Percentiles rank a stretch among this genome's conserved stretches.
phyloP scores from a whole-genome alignment of 2,113 vertebrate genomes.

The Rostratula benghalensis region DNA sequence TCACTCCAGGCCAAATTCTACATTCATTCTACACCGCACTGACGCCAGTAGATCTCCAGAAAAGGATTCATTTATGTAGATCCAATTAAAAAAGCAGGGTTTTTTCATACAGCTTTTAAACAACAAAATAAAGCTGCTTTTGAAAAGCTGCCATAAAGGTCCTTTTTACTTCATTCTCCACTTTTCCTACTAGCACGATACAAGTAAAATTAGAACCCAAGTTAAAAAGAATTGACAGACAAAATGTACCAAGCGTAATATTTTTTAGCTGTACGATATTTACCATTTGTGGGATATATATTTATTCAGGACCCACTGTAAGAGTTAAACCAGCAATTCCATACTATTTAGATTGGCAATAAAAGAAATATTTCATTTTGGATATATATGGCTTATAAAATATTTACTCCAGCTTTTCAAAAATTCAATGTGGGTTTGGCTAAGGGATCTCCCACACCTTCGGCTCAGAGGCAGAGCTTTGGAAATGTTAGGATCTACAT shows the following conservation, averaged over 20 bases:
- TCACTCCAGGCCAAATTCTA: neutral
- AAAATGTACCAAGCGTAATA: slow-evolving; percentile 3
- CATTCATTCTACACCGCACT: neutral
- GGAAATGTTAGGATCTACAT: neutral
- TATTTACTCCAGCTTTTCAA: slow-evolving; percentile 50
- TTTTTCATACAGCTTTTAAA: neutral
- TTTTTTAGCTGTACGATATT: neutral
- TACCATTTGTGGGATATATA: neutral
- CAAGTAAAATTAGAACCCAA: slow-evolving; percentile 31
- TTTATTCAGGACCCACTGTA: slow-evolving; percentile 11
- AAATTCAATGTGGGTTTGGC: slow-evolving; percentile 38
- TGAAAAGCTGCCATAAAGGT: slow-evolving; percentile 31
- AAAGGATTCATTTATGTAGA: neutral
- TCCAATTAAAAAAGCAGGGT: neutral
- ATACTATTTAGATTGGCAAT: slow-evolving; percentile 53
- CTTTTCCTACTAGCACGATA: neutral
- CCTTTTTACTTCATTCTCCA: slow-evolving; percentile 12
- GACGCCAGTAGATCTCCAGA: neutral
- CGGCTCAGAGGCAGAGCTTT: neutral
- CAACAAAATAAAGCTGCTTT: slow-evolving; percentile 34
- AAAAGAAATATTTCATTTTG: slow-evolving; percentile 39
- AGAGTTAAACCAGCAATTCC: slow-evolving; percentile 49
- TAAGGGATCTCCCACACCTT: slow-evolving; percentile 5
- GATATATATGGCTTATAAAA: slow-evolving; percentile 52
- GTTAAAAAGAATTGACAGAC: slow-evolving; percentile 1